These are phyloP conservation scores for Sympetrum striolatum DNA, from an alignment of 2,888 invertebrate species.

Conservation along the genomic window DNA sequence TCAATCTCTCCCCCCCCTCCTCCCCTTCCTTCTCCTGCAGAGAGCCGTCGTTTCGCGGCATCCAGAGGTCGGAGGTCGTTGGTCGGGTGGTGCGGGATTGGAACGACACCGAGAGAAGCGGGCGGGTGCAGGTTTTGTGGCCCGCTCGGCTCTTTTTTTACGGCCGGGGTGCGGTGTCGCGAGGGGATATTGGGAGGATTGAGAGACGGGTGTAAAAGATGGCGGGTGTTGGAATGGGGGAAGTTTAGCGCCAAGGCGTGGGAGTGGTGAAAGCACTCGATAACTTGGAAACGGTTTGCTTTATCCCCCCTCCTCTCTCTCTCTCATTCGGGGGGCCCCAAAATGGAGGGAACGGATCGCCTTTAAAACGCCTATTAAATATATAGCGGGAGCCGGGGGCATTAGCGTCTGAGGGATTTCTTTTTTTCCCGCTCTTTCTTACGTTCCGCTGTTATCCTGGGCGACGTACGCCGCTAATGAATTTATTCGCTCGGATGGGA, in stretches of 20 bases:
- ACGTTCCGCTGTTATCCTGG: neutral
- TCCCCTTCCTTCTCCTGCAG: neutral
- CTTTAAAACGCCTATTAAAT: neutral
- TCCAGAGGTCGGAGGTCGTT: neutral
- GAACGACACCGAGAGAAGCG: neutral
- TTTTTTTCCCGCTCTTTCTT: neutral
- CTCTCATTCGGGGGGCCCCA: neutral
- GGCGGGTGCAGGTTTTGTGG: neutral
- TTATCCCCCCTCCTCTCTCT: neutral
- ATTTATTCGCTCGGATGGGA: neutral
- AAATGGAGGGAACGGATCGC: neutral
- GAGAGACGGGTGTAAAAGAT: neutral
- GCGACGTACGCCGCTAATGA: neutral
- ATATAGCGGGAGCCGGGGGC: neutral
- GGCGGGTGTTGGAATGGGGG: neutral
- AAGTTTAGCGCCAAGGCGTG: neutral
- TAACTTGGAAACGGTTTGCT: neutral
- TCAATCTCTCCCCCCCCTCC: neutral
- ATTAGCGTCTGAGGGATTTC: neutral
- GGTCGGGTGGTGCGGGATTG: neutral
- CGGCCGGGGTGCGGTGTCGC: neutral
- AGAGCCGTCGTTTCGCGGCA: neutral
- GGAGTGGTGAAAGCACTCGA: neutral
- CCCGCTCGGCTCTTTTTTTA: neutral
- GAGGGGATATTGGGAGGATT: neutral